These are phyloP conservation scores for Drosophila rellima DNA, from an alignment of 2,888 invertebrate genomes.

Conservation along the genomic window DNA sequence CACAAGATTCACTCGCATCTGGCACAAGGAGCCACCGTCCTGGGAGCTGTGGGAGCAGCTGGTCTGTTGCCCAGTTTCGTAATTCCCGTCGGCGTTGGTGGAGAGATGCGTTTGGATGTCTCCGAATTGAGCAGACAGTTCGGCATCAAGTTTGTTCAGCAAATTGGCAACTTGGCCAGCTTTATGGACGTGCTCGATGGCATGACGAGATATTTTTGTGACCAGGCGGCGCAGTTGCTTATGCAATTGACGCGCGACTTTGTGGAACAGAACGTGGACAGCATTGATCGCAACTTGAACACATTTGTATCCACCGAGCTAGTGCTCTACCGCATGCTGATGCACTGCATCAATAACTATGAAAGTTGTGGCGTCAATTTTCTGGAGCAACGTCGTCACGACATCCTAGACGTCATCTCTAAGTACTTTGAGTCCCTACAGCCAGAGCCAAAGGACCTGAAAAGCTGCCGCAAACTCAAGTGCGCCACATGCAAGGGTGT, in stretches of 20 bases:
- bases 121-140: slow-evolving; percentile 40
- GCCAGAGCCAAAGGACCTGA: slow-evolving; percentile 24
- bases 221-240: slow-evolving; percentile 54
- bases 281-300: slow-evolving; percentile 59
- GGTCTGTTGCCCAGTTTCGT: slow-evolving; percentile 53
- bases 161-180: slow-evolving; percentile 65
- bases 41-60: slow-evolving; percentile 32
- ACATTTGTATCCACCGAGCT: slow-evolving; percentile 77
- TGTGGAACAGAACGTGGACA: slow-evolving; percentile 67
- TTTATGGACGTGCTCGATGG: slow-evolving; percentile 70
- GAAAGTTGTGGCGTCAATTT: slow-evolving; percentile 53
- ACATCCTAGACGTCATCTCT: slow-evolving; percentile 39
- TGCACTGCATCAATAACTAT: slow-evolving; percentile 67
- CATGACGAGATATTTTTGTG: slow-evolving; percentile 63
- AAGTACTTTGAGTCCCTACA: slow-evolving; percentile 60
- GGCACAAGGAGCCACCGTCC: slow-evolving; percentile 21
- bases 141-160: slow-evolving; percentile 73
- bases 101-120: slow-evolving; percentile 35
- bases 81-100: background rate
- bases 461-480: slow-evolving; percentile 21
- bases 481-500: slow-evolving; percentile 48
- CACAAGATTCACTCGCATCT: slow-evolving; percentile 58
- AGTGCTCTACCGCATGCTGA: slow-evolving; percentile 74
- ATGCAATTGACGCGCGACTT: slow-evolving; percentile 69
- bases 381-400: slow-evolving; percentile 41